Conservation (phyloP, 1,140 invertebrate genomes). For the Centruroides vittatus region DNA sequence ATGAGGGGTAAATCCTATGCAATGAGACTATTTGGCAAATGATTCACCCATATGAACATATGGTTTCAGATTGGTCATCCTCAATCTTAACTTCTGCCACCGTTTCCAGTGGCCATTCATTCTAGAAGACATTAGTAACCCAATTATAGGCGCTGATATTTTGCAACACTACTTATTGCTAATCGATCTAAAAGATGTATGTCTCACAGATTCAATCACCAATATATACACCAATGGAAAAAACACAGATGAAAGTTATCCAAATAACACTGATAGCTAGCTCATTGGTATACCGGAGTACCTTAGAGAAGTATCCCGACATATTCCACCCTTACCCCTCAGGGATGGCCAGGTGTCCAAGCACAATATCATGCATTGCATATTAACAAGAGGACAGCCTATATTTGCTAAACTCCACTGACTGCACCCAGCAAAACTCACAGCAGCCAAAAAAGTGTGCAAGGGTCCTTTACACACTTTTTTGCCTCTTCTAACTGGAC, state of each 20-base stretch:
- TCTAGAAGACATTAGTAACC: conserved; percentile 3
- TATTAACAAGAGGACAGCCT: conserved; percentile 3
- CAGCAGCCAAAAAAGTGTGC: conserved; percentile 8
- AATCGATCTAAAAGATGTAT: background rate
- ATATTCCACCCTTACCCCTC: background rate
- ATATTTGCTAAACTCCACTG: background rate
- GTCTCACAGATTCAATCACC: conserved; percentile 4
- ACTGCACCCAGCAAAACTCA: conserved; percentile 2
- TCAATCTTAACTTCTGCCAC: background rate
- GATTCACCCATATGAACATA: conserved; percentile 8
- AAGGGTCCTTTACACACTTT: too few relatives aligned
- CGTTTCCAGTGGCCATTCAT: conserved; percentile 6
- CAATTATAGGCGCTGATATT: conserved; percentile 16
- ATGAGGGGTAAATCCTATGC: too few relatives aligned
- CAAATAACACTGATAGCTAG: too few relatives aligned
- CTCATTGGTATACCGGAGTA: background rate
- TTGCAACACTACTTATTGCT: conserved; percentile 1
- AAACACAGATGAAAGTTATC: background rate
- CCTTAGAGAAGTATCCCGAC: background rate
- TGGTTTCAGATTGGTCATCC: background rate
- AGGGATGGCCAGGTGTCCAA: background rate
- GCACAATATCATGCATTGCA: conserved; percentile 2
- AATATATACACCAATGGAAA: background rate
- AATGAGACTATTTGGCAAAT: conserved; percentile 3
- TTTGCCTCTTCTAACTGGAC: conserved; percentile 14